Base-by-base conservation (phyloP, 2,888 invertebrate genomes). In the Andricus quercusramuli region DNA sequence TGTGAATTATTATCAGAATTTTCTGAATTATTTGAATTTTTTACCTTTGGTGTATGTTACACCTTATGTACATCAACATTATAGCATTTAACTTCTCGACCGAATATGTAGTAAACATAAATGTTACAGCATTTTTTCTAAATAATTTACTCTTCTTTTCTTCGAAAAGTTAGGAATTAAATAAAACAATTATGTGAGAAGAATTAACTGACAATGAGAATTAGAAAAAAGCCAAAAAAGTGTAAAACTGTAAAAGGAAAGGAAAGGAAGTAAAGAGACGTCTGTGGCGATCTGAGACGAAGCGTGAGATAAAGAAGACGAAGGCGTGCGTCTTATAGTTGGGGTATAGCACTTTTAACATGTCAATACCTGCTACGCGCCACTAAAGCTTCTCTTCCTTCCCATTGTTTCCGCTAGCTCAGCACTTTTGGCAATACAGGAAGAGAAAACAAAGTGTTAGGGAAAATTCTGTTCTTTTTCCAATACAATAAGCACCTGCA, bases 361-460 rank as follows among this genome's bases (percentile, higher is more conserved):
- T 79, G 82, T 80, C 83, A 83, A 83, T 83, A 83, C 79, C 62
- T 79, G 37, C 70, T 76, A 78, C 59, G 25, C 65, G 32, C 74
- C 77, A 77, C 32, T 64, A 78, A 65, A 64, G 51, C 32, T 79
- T 66, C 56, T 56, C 77, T 44, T 44, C 41, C 41, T 77, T 78
- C 47, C 44, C 29, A 74, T 62, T 79, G 25, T 67, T 70, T 78
- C 22, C 56, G 51, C 74, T 20, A 29, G 51, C 74, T 74, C 56
- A 74, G 32, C 74, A 20, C n/a, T 22, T 44, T 44, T 6, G 47
- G 47, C 68, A 68, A 68, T 56, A 74, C n/a, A 47, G 32, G 3
- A 9, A 56, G 29, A 32, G 47, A 56, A 74, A 74, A 62, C 25
- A 62, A 56, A 74, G 17, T 56, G 29, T 22, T 44, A 44, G 17